These are phyloP conservation scores for Dryobates pubescens DNA, from an alignment of 2,797 vertebrate genomes.

Conservation along the genomic window DNA sequence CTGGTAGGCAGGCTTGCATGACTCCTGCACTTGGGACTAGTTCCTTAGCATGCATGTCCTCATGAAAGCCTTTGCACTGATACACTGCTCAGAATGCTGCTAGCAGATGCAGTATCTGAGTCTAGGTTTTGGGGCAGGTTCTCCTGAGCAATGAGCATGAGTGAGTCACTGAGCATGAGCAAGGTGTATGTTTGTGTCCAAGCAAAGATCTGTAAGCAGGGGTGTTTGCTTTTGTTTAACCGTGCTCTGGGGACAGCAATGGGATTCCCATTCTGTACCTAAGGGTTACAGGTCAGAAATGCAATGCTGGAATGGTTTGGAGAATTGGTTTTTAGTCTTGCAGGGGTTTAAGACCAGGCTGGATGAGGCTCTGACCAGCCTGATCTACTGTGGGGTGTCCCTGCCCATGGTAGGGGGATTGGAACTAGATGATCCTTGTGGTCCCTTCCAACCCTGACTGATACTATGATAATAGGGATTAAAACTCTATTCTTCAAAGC, in stretches of 20 bases:
- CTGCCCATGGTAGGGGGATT: no score
- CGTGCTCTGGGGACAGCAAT: background rate
- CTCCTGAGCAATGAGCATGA: background rate
- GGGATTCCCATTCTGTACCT: background rate
- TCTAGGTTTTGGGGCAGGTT: background rate
- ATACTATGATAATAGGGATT: no score
- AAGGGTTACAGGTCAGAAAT: background rate
- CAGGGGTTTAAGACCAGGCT: no score
- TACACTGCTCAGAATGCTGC: background rate
- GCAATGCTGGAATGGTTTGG: background rate
- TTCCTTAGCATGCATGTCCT: background rate
- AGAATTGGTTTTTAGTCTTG: background rate
- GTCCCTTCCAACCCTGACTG: no score
- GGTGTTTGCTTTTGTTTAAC: background rate
- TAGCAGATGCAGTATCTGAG: background rate
- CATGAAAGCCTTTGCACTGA: no score
- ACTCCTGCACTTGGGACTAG: background rate
- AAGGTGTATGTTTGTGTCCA: background rate
- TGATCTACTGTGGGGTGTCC: no score
- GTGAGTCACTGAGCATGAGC: background rate
- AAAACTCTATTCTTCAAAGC: background rate
- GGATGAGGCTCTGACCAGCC: no score
- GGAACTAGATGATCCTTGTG: no score
- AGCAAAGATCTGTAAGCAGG: background rate
- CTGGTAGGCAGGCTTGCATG: constrained; percentile 82